Base-by-base conservation (phyloP, 2,888 invertebrate species). In the Cyclophora albipunctata region DNA sequence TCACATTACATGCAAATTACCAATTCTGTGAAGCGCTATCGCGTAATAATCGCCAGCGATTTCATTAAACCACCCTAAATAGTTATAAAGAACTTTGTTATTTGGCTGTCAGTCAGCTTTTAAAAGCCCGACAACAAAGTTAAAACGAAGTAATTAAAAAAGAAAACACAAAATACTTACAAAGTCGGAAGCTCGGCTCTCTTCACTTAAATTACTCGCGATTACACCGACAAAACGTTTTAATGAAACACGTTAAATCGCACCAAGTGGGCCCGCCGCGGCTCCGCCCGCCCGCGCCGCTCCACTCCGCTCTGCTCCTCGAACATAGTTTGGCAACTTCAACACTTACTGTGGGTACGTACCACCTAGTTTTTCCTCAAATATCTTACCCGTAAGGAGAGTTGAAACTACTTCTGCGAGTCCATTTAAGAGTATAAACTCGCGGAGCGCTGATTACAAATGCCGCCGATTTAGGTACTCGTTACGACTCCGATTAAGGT, bases 131-230 rank as follows among this genome's bases (percentile, higher is more conserved):
- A 75, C 84, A 85, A 84, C 86, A 83, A 87, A 88, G 86, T 88
- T 88, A 82, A 85, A 87, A 87, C 86, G 84, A 87, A 85, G 86
- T 87, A 87, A 87, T 86, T 88, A 88, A 87, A 87, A 87, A 87
- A 86, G 86, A 86, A 86, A 87, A 86, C 84, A 85, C 85, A 87
- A 85, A 87, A 87, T 87, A 84, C 86, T 87, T 84, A 84, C 84
- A 83, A 86, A 87, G 85, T 88, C 85, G 85, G 87, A 86, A 86
- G 85, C 84, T 79, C 79, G 80, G 81, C 83, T 84, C 85, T 86
- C 87, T 86, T 84, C 86, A 85, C 82, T 87, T 86, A 87, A 87
- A 87, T 87, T 85, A 87, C 86, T 88, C 78, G 85, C 85, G 86
- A 87, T 88, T 87, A 88, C 84, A 84, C 87, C 86, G 83, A 84